Conservation (phyloP, 2,888 invertebrate genomes). For the Nemotelus pantherinus region DNA sequence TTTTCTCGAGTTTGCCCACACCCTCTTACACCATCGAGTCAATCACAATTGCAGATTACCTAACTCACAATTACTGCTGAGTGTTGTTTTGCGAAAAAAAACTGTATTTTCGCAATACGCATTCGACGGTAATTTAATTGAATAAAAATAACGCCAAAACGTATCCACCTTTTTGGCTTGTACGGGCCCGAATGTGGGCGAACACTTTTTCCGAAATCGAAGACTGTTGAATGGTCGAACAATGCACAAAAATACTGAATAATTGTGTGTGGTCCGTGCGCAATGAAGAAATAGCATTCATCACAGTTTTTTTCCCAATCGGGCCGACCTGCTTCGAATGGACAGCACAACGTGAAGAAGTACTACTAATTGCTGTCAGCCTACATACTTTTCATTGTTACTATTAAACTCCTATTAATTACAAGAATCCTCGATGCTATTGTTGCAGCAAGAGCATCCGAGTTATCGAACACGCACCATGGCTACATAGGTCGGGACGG, state of each 20-base stretch:
- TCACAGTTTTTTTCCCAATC: neutral
- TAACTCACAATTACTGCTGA: too few species aligned
- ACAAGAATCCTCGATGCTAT: neutral
- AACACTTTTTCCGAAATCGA: too few species aligned
- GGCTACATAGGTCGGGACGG: conserved; percentile 5
- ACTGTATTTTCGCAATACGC: too few species aligned
- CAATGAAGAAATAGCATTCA: neutral
- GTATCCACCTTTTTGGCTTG: too few species aligned
- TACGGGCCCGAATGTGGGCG: too few species aligned
- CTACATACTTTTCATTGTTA: conserved; percentile 33
- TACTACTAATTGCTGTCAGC: conserved; percentile 34
- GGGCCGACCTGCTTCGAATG: neutral
- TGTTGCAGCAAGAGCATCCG: conserved; percentile 10
- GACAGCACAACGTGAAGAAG: neutral
- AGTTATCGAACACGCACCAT: conserved; percentile 14
- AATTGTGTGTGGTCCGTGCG: conserved; percentile 4
- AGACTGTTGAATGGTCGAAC: too few species aligned
- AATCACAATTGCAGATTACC: too few species aligned
- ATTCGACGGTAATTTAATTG: too few species aligned
- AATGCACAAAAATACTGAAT: neutral
- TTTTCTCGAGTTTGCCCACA: too few species aligned
- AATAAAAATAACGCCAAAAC: too few species aligned
- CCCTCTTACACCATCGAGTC: too few species aligned
- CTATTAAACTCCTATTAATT: conserved; percentile 31
- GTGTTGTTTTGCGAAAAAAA: too few species aligned